Base-by-base conservation (phyloP, 2,888 invertebrate genomes). In the Napeogenes inachia region DNA sequence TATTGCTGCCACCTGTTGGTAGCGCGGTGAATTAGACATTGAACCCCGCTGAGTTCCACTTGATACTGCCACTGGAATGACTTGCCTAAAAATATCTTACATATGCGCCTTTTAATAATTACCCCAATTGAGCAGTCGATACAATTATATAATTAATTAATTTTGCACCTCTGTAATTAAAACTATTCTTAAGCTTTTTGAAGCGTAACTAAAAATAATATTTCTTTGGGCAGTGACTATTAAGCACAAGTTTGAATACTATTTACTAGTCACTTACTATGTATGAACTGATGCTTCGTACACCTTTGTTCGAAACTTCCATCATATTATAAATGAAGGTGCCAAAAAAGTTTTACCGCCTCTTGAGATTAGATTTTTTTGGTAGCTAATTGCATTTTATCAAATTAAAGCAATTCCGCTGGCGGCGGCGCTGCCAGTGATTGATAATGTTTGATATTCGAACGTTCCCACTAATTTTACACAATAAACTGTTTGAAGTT, bases 351-450 rank as follows among this genome's bases (percentile, higher is more conserved):
- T 72, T 72, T 77, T 76, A 78, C 84, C 81, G 85, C 81, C 81
- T 83, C 80, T 77, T 75, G 72, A 86, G 85, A 89, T 90, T 88
- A 89, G 88, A 88, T 87, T 89, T 85, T 86, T 86, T 86, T 88
- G 88, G 90, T 89, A 90, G 89, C 89, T 89, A 90, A 90, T 89
- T 90, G 89, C 85, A 80, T 89, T 89, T 89, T 90, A 90, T 90
- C 90, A 90, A 89, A 90, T 90, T 88, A 89, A 87, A 84, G 85
- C 83, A 82, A 81, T 79, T 82, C 82, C 74, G 82, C 77, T 81
- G 74, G 82, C 80, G 78, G 81, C 79, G 75, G 75, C 80, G 70
- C 73, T 71, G 71, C 70, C 73, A 70, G 77, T 90, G 89, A 90
- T 90, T 89, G 87, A 90, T 90, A 84, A 84, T 89, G 85, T 89